These are phyloP conservation scores for Formicarius rufipectus DNA, from an alignment of 2,113 vertebrate species.

Conservation along the genomic window DNA sequence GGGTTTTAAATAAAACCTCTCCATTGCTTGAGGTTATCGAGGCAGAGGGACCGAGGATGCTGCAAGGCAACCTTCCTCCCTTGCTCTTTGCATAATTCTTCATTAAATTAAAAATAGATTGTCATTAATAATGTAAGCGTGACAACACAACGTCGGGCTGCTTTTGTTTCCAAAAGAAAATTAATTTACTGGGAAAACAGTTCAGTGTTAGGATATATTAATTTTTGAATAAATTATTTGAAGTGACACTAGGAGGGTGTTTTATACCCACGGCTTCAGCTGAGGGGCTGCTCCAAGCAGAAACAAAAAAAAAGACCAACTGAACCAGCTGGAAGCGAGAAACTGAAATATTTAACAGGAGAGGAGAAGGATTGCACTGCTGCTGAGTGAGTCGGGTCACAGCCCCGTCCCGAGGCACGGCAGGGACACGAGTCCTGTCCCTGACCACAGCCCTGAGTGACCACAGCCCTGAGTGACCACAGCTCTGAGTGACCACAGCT, in stretches of 20 bases:
- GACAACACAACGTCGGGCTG: neutral
- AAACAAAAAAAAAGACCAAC: neutral
- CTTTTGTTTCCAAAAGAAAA: neutral
- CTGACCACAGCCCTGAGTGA: too few relatives aligned
- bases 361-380: neutral
- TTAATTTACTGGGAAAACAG: neutral
- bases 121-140: neutral
- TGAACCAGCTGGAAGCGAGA: neutral
- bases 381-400: neutral
- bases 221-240: neutral
- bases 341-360: neutral
- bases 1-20: neutral
- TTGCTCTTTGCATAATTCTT: neutral
- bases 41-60: neutral
- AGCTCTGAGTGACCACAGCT: too few relatives aligned
- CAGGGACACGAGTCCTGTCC: neutral
- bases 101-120: slow-evolving; percentile 28
- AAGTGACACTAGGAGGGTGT: neutral
- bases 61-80: neutral
- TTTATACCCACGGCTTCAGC: neutral
- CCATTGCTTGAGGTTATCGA: neutral
- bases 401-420: neutral
- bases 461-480: too few relatives aligned
- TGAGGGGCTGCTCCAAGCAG: neutral
- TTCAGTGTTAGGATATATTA: neutral